Evolutionary conservation across 2,113 vertebrate species (phyloP).

Genomic region (Mesembrinibis cayennensis): DNA sequence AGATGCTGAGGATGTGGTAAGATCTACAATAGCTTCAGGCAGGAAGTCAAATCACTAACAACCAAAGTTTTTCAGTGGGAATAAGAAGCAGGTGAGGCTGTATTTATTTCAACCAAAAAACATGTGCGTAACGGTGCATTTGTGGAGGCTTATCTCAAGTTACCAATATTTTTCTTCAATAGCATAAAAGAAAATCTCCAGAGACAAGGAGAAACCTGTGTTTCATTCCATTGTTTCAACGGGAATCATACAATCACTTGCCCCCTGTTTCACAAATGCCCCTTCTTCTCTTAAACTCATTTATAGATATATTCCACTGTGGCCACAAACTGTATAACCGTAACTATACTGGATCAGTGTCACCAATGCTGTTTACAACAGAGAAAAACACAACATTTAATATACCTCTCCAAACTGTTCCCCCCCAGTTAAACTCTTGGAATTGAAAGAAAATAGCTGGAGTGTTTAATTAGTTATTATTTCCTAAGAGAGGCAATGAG

Average conservation of each 20-base stretch:
- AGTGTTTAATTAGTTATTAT: background rate
- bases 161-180: background rate
- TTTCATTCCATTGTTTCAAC: background rate
- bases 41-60: background rate
- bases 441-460: background rate
- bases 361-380: background rate
- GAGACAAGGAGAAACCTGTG: background rate
- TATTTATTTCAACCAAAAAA: background rate
- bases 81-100: background rate
- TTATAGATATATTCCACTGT: background rate
- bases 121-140: background rate
- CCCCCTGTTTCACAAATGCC: background rate
- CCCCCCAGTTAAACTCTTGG: background rate
- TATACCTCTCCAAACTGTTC: background rate
- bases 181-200: background rate
- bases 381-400: background rate
- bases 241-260: background rate
- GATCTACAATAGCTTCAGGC: background rate
- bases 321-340: background rate
- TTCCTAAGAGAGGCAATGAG: background rate
- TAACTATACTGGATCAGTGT: background rate
- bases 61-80: background rate
- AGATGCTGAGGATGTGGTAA: background rate
- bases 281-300: background rate
- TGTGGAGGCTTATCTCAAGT: background rate